Evolutionary conservation across 2,113 vertebrate species (phyloP).

Genomic region (Tonatia bakeri): DNA sequence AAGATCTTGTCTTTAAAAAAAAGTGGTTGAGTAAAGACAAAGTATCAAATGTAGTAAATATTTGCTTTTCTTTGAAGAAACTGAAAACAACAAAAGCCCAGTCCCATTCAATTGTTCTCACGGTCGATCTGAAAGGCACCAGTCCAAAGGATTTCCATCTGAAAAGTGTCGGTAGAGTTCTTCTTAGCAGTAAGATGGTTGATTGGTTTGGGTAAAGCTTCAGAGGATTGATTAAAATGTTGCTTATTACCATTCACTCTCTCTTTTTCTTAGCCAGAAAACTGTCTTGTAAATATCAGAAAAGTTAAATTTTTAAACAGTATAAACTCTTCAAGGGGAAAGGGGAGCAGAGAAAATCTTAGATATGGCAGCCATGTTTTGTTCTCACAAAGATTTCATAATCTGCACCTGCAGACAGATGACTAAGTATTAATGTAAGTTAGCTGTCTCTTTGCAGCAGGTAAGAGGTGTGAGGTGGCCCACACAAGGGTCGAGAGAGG

Average conservation of each 20-base stretch:
- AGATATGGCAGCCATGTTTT: background rate
- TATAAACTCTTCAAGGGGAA: background rate
- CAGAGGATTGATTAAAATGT: constrained; percentile 38
- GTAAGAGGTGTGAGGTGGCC: background rate
- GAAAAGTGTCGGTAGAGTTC: constrained; percentile 2
- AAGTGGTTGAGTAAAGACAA: constrained; percentile 60
- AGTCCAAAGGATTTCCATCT: constrained; percentile 5
- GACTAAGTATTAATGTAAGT: background rate
- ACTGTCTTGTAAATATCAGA: constrained; percentile 26
- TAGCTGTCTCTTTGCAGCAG: background rate
- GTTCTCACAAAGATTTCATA: background rate
- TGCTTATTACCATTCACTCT: constrained; percentile 22
- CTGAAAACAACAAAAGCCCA: constrained; percentile 63
- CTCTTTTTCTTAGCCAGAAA: constrained; percentile 11
- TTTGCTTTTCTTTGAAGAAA: constrained; percentile 73
- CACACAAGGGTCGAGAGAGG: background rate
- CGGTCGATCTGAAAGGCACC: constrained; percentile 42
- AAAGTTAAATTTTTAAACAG: constrained; percentile 38
- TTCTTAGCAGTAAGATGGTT: constrained; percentile 1
- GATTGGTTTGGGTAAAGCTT: background rate
- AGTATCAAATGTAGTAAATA: constrained; percentile 75
- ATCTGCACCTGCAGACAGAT: background rate
- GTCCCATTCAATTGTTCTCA: constrained; percentile 41
- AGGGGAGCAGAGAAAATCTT: background rate
- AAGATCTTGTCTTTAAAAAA: constrained; percentile 59